These are phyloP conservation scores for Stylophora pistillata DNA, from an alignment of 64 coral and sea anemone genomes.

Conservation along the genomic window DNA sequence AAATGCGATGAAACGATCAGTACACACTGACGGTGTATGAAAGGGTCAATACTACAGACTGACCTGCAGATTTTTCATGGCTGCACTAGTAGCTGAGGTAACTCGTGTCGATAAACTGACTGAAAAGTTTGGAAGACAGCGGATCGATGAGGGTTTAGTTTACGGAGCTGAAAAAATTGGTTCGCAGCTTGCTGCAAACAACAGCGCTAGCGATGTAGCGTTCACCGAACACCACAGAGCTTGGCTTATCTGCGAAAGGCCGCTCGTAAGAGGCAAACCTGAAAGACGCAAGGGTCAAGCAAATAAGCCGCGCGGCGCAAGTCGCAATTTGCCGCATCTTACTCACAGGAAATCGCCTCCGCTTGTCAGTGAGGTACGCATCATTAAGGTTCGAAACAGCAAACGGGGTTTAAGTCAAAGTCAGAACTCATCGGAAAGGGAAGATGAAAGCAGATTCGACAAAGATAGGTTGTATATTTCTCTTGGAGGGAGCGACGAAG, in stretches of 20 bases:
- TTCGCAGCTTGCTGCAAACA: background rate
- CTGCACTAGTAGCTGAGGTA: slow-evolving; percentile 21
- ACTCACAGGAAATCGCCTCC: background rate
- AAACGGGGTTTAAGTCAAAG: slow-evolving; percentile 9
- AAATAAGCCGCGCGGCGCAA: background rate
- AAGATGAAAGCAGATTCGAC: background rate
- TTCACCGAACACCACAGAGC: background rate
- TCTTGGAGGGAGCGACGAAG: background rate
- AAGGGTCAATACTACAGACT: background rate
- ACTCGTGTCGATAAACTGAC: slow-evolving; percentile 17
- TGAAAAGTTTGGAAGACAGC: slow-evolving; percentile 28
- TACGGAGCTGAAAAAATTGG: slow-evolving; percentile 4
- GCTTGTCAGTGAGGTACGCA: slow-evolving; percentile 30
- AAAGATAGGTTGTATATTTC: background rate
- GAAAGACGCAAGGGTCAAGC: background rate
- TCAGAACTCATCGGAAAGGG: background rate
- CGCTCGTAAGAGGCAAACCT: background rate
- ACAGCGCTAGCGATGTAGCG: background rate
- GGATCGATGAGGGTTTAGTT: slow-evolving; percentile 17
- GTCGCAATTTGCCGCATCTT: slow-evolving; percentile 17
- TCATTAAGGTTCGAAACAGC: background rate
- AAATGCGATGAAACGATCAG: background rate
- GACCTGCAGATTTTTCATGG: slow-evolving; percentile 9
- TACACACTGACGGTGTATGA: background rate
- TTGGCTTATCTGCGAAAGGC: slow-evolving; percentile 16